These are phyloP conservation scores for Aromia moschata DNA, from an alignment of 2,888 invertebrate genomes.

Conservation along the genomic window DNA sequence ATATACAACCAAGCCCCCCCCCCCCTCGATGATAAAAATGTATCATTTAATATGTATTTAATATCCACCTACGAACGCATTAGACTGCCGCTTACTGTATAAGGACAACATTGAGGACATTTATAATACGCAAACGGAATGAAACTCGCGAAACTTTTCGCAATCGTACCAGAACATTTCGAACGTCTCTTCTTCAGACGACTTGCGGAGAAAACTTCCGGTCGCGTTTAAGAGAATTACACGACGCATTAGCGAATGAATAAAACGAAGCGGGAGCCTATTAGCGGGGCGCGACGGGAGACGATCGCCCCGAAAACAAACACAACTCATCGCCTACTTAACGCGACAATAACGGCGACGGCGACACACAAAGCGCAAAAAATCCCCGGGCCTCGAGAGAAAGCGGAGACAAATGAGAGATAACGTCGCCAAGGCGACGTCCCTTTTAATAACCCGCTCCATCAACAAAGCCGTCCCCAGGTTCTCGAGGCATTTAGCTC, in stretches of 20 bases:
- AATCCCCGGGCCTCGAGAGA: conserved; percentile 4
- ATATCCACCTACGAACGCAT: no score
- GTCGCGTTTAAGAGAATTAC: no score
- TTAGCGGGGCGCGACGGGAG: background rate
- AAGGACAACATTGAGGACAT: no score
- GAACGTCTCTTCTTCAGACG: no score
- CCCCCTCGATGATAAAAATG: no score
- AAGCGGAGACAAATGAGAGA: conserved; percentile 2
- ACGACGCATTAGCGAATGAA: background rate
- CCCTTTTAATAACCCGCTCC: conserved; percentile 17
- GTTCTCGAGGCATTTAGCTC: conserved; percentile 51
- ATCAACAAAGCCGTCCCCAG: conserved; percentile 31
- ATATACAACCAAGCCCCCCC: no score
- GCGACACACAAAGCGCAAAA: conserved; percentile 4
- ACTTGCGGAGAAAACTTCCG: no score
- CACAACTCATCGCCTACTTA: conserved; percentile 5
- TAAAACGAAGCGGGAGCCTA: background rate
- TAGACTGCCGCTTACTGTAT: no score
- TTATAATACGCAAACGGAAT: no score
- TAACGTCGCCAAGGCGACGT: conserved; percentile 15
- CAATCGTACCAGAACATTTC: no score
- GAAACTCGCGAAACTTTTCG: no score
- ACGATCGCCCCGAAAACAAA: conserved; percentile 3
- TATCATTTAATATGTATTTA: no score
- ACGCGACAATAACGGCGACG: conserved; percentile 6